Evolutionary conservation across 2,888 invertebrate species (phyloP).

Genomic region (Fissipunctia ypsillon): DNA sequence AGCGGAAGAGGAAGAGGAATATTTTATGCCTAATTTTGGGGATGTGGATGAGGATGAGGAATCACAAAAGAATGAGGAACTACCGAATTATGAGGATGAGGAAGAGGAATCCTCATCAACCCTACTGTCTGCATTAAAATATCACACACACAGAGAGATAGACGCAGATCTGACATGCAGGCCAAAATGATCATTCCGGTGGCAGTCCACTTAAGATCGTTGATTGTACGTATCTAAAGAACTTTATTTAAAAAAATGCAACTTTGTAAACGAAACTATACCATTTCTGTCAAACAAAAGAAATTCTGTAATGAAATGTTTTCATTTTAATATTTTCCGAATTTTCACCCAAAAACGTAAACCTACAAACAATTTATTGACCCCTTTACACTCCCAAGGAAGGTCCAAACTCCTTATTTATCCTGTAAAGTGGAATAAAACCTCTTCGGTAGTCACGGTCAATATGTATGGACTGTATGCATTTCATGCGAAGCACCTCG

Average conservation of each 20-base stretch:
- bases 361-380: background rate
- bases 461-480: constrained; percentile 26
- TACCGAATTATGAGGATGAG: no score
- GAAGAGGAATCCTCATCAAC: no score
- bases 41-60: no score
- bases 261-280: background rate
- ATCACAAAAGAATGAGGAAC: no score
- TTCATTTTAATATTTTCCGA: background rate
- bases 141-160: no score
- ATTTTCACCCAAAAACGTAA: background rate
- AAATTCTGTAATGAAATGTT: background rate
- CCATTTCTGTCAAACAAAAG: background rate
- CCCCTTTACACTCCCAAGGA: background rate
- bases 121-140: no score
- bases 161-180: no score
- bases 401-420: background rate
- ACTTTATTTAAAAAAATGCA: background rate
- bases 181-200: no score
- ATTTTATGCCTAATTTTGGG: no score
- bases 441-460: constrained; percentile 27
- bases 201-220: no score
- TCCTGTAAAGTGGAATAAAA: constrained; percentile 9
- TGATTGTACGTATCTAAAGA: no score
- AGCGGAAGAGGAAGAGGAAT: no score
- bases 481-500: constrained; percentile 43